Percentiles rank a stretch among this genome's conserved stretches.
Conservation (phyloP, 1,140 invertebrate species). For the Goniozus legneri region DNA sequence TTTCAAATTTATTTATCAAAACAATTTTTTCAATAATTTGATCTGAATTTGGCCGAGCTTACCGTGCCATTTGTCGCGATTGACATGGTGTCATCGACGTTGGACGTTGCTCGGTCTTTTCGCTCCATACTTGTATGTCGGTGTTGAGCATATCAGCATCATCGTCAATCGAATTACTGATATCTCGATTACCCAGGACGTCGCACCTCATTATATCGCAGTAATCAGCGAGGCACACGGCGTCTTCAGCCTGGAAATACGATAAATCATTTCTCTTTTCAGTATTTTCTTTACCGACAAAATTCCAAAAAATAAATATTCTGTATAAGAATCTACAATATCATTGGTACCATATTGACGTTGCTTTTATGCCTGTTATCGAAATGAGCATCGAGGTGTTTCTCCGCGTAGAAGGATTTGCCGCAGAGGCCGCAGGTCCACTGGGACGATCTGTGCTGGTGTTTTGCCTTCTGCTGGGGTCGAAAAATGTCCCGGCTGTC, state of each 20-base stretch:
- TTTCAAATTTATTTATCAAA: too few species aligned
- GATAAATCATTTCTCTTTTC: too few species aligned
- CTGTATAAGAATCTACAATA: too few species aligned
- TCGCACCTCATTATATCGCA: slow-evolving; percentile 95
- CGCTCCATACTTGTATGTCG: slow-evolving; percentile 74
- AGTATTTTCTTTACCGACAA: too few species aligned
- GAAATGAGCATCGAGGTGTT: slow-evolving; percentile 85
- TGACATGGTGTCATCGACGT: slow-evolving; percentile 57
- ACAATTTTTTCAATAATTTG: too few species aligned
- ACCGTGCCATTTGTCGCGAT: slow-evolving; percentile 44
- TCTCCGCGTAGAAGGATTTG: slow-evolving; percentile 87
- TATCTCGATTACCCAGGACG: slow-evolving; percentile 72
- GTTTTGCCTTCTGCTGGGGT: slow-evolving; percentile 77
- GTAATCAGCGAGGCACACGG: slow-evolving; percentile 87
- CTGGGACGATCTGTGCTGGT: slow-evolving; percentile 76
- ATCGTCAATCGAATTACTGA: slow-evolving; percentile 57
- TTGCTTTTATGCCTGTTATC: slow-evolving; percentile 82
- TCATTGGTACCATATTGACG: slow-evolving; percentile 71
- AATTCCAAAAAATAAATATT: too few species aligned
- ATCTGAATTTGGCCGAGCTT: slow-evolving; percentile 3
- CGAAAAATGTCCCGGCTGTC: slow-evolving; percentile 81
- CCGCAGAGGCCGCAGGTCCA: slow-evolving; percentile 91
- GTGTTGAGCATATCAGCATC: slow-evolving; percentile 61
- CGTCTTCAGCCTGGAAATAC: slow-evolving; percentile 72
- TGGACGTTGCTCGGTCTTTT: slow-evolving; percentile 64